Evolutionary conservation across 2,888 invertebrate genomes (phyloP).

Genomic region (Pyrocoelia pectoralis): DNA sequence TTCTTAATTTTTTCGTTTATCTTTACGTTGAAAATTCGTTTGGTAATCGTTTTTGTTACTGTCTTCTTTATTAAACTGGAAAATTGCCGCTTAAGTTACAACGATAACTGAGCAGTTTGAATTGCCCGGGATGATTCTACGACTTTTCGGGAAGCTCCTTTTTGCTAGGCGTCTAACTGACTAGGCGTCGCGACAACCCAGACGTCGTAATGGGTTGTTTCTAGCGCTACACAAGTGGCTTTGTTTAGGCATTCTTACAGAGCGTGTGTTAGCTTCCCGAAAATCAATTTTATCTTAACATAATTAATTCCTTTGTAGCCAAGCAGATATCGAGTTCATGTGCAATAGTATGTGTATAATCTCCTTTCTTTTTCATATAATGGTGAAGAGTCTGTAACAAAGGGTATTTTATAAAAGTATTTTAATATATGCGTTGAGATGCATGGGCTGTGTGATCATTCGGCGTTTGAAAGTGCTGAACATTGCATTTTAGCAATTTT

Average conservation of each 20-base stretch:
- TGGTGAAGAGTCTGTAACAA: constrained; percentile 31
- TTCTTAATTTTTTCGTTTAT: background rate
- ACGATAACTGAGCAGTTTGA: constrained; percentile 37
- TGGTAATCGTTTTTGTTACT: constrained; percentile 18
- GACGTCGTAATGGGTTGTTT: constrained; percentile 40
- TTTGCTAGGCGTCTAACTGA: constrained; percentile 41
- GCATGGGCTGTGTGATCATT: constrained; percentile 37
- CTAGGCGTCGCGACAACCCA: constrained; percentile 42
- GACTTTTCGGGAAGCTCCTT: constrained; percentile 37
- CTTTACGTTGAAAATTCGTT: constrained; percentile 12
- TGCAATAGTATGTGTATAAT: too few relatives aligned
- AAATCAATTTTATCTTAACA: background rate
- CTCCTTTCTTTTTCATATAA: background rate
- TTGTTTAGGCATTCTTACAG: constrained; percentile 28
- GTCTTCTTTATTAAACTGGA: constrained; percentile 37
- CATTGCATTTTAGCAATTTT: constrained; percentile 55
- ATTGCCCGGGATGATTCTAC: constrained; percentile 40
- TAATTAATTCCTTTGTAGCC: background rate
- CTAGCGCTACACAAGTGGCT: constrained; percentile 31
- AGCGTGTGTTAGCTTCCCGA: constrained; percentile 10
- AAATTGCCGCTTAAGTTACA: constrained; percentile 35
- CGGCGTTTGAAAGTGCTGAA: constrained; percentile 48
- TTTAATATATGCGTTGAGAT: constrained; percentile 31
- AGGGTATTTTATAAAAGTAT: constrained; percentile 4
- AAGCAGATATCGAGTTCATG: too few relatives aligned